Base-by-base conservation (phyloP, 2,888 invertebrate genomes). In the Drosophila koepferae region DNA sequence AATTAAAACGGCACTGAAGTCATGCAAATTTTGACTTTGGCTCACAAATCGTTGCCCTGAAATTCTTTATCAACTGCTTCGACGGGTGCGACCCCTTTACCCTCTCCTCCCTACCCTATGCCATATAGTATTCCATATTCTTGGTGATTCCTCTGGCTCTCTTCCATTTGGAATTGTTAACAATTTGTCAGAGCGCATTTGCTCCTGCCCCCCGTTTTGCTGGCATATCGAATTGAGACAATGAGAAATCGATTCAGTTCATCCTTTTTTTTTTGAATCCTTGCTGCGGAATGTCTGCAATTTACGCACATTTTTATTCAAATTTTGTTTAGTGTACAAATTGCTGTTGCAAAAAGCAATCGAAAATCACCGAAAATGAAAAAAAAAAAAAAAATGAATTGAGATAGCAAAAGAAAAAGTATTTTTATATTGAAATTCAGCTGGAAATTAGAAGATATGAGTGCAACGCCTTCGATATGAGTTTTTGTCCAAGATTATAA, bases 1-100 rank as follows among this genome's bases (percentile, higher is more conserved):
- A 86, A 86, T 86, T 86, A 86, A 86, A 82, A 86, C 72, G 87
- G 82, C 77, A 85, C 87, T 87, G 85, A 85, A 85, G 87, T 87
- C 82, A 87, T 87, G 82, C 79, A 79, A 85, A 82, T 82, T 85
- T 78, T 78, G 65, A 73, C 77, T 63, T 74, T 72, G 55, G 51
- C 60, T 67, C 43, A 23, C 53, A 64, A 80, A 74, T 71, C 79
- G 72, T 69, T 73, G 68, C 74, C 70, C 72, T 70, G 69, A 77
- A 80, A 84, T 85, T 87, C 85, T 77, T 87, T 67, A 72, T 43
- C 72, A 81, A 77, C 73, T 66, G 61, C 60, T 53, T 40, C 23
- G 20, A 28, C 55, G 16, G 7, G 49, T 38, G 28, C 49, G 34
- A 31, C 0, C 38, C 16, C 38, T 28, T 28, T 28, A 28, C 38